Percentiles rank a stretch among this genome's conserved stretches.
These are phyloP conservation scores for Poecilus cupreus DNA, from an alignment of 2,888 invertebrate genomes.

Conservation along the genomic window DNA sequence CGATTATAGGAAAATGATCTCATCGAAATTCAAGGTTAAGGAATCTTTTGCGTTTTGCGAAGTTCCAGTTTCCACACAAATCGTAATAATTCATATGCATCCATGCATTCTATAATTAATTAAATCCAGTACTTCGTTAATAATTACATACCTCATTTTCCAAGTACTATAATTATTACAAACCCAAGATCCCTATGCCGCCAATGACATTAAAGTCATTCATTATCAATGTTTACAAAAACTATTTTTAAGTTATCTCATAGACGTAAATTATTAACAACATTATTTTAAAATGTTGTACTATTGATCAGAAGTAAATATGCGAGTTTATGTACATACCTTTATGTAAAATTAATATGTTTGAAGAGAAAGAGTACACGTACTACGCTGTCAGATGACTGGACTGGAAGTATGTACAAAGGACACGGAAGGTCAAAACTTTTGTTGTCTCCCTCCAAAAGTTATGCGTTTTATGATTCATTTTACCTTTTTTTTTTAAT, in stretches of 20 bases:
- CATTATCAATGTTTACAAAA: constrained; percentile 10
- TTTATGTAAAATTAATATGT: neutral
- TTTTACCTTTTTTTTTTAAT: no score
- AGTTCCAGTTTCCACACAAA: neutral
- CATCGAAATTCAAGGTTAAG: constrained; percentile 31
- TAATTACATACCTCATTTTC: neutral
- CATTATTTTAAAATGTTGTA: neutral
- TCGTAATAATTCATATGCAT: neutral
- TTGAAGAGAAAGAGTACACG: neutral
- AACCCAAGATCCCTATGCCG: neutral
- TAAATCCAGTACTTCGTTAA: neutral
- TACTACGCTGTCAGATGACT: neutral
- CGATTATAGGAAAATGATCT: constrained; percentile 1
- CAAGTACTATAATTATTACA: neutral
- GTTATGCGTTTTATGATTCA: no score
- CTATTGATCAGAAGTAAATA: neutral
- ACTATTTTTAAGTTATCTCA: neutral
- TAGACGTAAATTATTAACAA: neutral
- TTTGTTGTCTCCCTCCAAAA: neutral
- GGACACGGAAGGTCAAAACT: constrained; percentile 43
- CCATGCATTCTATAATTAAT: no score
- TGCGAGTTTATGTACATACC: neutral
- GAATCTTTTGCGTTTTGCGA: neutral
- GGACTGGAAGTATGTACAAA: neutral
- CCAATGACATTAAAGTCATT: neutral